phyloP scores from a whole-genome alignment of 2,888 invertebrate genomes.

The Dolomedes plantarius region DNA sequence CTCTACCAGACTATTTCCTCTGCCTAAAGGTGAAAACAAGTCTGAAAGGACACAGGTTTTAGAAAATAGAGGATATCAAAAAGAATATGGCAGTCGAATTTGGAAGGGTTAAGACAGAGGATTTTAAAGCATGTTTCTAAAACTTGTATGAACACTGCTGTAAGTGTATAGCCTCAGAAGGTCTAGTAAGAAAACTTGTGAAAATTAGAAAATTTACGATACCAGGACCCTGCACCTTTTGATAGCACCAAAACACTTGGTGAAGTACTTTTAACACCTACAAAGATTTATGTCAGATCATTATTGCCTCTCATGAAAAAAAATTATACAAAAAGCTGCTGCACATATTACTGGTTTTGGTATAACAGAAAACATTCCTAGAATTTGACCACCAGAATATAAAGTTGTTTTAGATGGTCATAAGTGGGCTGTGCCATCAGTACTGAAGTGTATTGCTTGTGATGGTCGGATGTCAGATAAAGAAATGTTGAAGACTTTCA shows the following conservation, averaged over 20 bases:
- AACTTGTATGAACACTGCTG: too few relatives aligned
- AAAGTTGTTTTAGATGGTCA: constrained; percentile 84
- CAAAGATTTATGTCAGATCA: constrained; percentile 88
- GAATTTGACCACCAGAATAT: constrained; percentile 85
- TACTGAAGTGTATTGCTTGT: constrained; percentile 92
- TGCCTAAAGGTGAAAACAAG: too few relatives aligned
- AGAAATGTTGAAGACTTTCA: constrained; percentile 93
- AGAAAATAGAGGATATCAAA: too few relatives aligned
- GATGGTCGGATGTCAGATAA: constrained; percentile 83
- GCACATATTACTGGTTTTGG: constrained; percentile 98
- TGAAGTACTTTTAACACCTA: constrained; percentile 89
- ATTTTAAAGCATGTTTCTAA: too few relatives aligned
- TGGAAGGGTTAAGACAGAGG: too few relatives aligned
- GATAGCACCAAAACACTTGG: constrained; percentile 84
- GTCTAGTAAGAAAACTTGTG: constrained; percentile 88
- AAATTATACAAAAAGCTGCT: constrained; percentile 87
- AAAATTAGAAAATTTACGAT: constrained; percentile 82
- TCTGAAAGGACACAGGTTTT: too few relatives aligned
- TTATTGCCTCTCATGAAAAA: constrained; percentile 84
- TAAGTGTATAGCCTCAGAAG: too few relatives aligned
- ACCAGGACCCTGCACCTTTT: constrained; percentile 84
- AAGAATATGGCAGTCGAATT: too few relatives aligned
- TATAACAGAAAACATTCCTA: constrained; percentile 89
- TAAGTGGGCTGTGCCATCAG: constrained; percentile 81
- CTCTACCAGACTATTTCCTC: too few relatives aligned